Percentiles rank a stretch among this genome's conserved stretches.
Evolutionary conservation across 2,888 invertebrate species (phyloP).

Genomic region (Drosophila rubida): DNA sequence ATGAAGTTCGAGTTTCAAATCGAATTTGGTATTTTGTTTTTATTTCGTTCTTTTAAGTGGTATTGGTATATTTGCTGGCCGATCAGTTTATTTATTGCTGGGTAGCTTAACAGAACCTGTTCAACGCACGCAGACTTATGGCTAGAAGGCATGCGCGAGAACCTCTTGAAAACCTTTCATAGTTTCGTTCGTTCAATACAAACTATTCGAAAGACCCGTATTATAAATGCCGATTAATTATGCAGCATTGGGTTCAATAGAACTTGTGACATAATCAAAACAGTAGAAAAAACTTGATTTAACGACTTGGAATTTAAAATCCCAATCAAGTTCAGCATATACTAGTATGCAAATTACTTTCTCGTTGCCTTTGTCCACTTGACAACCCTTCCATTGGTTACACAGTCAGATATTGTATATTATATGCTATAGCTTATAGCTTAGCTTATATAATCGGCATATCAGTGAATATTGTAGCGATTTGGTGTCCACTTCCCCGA

Average conservation of each 20-base stretch:
- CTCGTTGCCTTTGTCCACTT: neutral
- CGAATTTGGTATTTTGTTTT: neutral
- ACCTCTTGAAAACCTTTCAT: conserved; percentile 11
- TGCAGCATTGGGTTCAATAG: conserved; percentile 36
- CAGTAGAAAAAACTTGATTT: conserved; percentile 4
- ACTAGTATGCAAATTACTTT: conserved; percentile 45
- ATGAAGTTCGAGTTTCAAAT: no score
- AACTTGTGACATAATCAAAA: conserved; percentile 50
- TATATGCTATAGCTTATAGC: conserved; percentile 22
- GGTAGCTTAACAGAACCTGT: conserved; percentile 32
- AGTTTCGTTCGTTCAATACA: neutral
- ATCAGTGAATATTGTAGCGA: conserved; percentile 12
- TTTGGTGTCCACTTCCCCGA: conserved; percentile 42
- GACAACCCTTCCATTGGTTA: neutral
- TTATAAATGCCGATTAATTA: conserved; percentile 14
- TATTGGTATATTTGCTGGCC: conserved; percentile 1
- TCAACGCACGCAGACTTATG: conserved; percentile 3
- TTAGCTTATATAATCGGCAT: conserved; percentile 5
- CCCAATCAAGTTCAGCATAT: conserved; percentile 37
- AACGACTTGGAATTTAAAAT: conserved; percentile 5
- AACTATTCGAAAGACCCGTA: conserved; percentile 1
- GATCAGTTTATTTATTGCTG: conserved; percentile 25
- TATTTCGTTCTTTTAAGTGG: neutral
- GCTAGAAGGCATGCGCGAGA: conserved; percentile 10
- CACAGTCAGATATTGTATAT: neutral